A percentile compares a stretch with the other conserved stretches of the same genome.
phyloP scores from a whole-genome alignment of 2,113 vertebrate genomes.

The Varanus salvator region DNA sequence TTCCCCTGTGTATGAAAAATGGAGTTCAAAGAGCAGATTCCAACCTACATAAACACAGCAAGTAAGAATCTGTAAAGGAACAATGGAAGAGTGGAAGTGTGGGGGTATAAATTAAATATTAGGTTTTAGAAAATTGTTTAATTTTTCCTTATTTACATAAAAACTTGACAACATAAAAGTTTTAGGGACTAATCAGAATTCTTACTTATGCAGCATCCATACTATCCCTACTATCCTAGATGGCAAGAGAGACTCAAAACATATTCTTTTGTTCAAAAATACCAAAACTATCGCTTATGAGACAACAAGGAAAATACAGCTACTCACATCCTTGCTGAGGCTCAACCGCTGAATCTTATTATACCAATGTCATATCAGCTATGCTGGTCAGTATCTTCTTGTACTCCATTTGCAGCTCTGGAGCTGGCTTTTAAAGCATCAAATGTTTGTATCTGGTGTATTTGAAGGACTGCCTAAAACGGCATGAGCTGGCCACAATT shows the following conservation, averaged over 20 bases:
- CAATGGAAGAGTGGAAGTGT: not conserved
- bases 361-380: too few relatives aligned
- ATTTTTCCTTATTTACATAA: not conserved
- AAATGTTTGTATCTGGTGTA: too few relatives aligned
- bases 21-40: not conserved
- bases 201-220: not conserved
- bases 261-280: not conserved
- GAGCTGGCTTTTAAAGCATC: too few relatives aligned
- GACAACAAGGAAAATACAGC: not conserved
- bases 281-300: not conserved
- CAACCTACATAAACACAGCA: not conserved
- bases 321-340: too few relatives aligned
- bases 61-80: not conserved
- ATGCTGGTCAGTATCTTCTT: too few relatives aligned
- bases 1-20: not conserved
- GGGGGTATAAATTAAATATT: not conserved
- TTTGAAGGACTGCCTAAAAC: too few relatives aligned
- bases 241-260: rapidly evolving
- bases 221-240: not conserved
- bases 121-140: not conserved
- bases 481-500: too few relatives aligned
- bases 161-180: slow-evolving; percentile 12
- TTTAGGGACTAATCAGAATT: not conserved
- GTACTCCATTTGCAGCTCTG: too few relatives aligned
- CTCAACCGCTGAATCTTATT: too few relatives aligned